phyloP scores from a whole-genome alignment of 2,888 invertebrate species.

The Masnerella sp. region DNA sequence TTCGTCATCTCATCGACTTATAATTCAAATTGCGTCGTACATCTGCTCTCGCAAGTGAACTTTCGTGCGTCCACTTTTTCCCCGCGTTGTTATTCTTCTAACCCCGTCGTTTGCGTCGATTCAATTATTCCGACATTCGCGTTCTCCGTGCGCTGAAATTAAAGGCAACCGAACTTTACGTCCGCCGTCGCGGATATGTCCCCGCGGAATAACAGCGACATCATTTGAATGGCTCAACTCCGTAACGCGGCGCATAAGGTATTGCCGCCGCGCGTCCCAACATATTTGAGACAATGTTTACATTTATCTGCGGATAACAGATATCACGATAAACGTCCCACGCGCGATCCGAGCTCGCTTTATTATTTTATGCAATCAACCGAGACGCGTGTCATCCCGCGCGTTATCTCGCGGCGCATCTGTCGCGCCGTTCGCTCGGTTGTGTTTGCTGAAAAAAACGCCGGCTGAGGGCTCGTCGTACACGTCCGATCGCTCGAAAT shows the following conservation, averaged over 20 bases:
- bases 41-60: no score
- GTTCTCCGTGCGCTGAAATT: constrained; percentile 29
- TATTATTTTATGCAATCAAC: constrained; percentile 53
- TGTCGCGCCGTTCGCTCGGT: constrained; percentile 1
- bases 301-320: constrained; percentile 56
- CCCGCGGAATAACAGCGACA: constrained; percentile 37
- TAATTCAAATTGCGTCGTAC: no score
- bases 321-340: constrained; percentile 52
- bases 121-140: constrained; percentile 35
- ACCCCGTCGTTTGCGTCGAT: no score
- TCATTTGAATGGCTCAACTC: constrained; percentile 54
- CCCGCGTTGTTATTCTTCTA: no score
- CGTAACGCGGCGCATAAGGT: constrained; percentile 38
- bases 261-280: constrained; percentile 40
- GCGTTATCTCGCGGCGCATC: constrained; percentile 23
- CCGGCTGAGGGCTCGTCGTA: neutral
- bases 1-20: no score
- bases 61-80: no score
- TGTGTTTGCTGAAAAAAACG: constrained; percentile 11
- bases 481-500: neutral
- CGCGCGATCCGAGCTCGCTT: constrained; percentile 23
- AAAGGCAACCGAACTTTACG: constrained; percentile 37
- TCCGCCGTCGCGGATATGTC: constrained; percentile 32
- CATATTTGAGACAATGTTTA: constrained; percentile 55
- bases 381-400: constrained; percentile 37